These are phyloP conservation scores for Ophioninae sp. DNA, from an alignment of 2,888 invertebrate genomes.

Conservation along the genomic window DNA sequence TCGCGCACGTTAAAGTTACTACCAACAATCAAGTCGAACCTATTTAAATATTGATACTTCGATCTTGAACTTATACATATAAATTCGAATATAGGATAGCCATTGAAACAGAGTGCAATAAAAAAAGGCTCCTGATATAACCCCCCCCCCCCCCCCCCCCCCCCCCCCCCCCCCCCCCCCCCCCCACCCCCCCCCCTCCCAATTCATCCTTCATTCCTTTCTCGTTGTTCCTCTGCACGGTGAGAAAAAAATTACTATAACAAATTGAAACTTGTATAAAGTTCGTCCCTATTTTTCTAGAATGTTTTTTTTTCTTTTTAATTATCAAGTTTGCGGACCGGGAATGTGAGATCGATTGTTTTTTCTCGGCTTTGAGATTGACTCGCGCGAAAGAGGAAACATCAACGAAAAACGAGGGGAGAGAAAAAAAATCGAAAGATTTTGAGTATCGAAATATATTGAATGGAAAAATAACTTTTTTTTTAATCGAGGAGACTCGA, in stretches of 20 bases:
- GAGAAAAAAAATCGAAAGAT: slow-evolving; percentile 29
- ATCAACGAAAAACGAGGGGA: slow-evolving; percentile 15
- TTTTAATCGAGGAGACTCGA: slow-evolving; percentile 39
- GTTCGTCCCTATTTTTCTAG: slow-evolving; percentile 8
- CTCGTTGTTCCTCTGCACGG: neutral
- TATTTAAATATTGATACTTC: slow-evolving; percentile 16
- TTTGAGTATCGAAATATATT: slow-evolving; percentile 40
- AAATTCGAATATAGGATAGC: slow-evolving; percentile 68
- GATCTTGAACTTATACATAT: slow-evolving; percentile 1
- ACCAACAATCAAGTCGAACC: slow-evolving; percentile 63
- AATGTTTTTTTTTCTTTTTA: slow-evolving; percentile 54
- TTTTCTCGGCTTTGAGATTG: slow-evolving; percentile 4
- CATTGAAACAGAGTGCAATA: slow-evolving; percentile 73
- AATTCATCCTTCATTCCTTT: slow-evolving; percentile 17
- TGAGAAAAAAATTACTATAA: neutral
- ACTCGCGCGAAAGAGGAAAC: slow-evolving; percentile 29
- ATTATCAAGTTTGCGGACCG: neutral
- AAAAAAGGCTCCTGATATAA: slow-evolving; percentile 31
- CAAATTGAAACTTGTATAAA: neutral
- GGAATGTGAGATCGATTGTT: neutral
- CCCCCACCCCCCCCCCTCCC: slow-evolving; percentile 36
- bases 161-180: slow-evolving; percentile 24
- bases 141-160: slow-evolving; percentile 19
- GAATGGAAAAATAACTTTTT: slow-evolving; percentile 22
- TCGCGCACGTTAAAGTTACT: slow-evolving; percentile 60